Percentiles rank a stretch among this genome's conserved stretches.
These are phyloP conservation scores for Drosophila murphyi DNA, from an alignment of 1,140 invertebrate genomes.

Conservation along the genomic window DNA sequence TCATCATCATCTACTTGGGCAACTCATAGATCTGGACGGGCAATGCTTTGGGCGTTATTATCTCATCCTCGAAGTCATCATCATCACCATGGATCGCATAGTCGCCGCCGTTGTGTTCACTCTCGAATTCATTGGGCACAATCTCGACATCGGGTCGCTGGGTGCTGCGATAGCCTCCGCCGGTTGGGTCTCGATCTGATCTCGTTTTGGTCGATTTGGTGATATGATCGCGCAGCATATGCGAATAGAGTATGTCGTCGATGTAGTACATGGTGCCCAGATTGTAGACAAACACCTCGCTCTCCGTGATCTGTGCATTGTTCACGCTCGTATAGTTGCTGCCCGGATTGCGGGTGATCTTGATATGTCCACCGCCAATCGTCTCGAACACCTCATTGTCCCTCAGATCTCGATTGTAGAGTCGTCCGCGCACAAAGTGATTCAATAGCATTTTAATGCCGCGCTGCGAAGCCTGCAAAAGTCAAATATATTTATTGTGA, in stretches of 20 bases:
- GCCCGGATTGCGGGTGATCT: slow-evolving; percentile 85
- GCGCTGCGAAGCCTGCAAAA: slow-evolving; percentile 84
- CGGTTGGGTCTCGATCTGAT: slow-evolving; percentile 63
- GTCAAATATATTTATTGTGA: background rate
- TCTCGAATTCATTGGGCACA: slow-evolving; percentile 85
- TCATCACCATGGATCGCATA: slow-evolving; percentile 80
- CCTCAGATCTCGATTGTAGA: slow-evolving; percentile 87
- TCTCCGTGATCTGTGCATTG: slow-evolving; percentile 86
- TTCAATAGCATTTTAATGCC: slow-evolving; percentile 87
- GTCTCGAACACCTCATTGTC: slow-evolving; percentile 85
- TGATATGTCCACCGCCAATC: slow-evolving; percentile 86
- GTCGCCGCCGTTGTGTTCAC: slow-evolving; percentile 69
- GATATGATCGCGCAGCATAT: slow-evolving; percentile 77
- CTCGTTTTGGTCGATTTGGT: slow-evolving; percentile 69
- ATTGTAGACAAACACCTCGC: slow-evolving; percentile 87
- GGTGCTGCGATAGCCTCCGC: slow-evolving; percentile 66
- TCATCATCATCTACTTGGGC: slow-evolving; percentile 65
- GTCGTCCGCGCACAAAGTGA: slow-evolving; percentile 87
- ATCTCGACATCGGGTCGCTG: slow-evolving; percentile 83
- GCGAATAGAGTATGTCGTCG: slow-evolving; percentile 86
- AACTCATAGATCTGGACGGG: slow-evolving; percentile 83
- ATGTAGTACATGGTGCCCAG: slow-evolving; percentile 88
- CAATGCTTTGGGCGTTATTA: slow-evolving; percentile 84
- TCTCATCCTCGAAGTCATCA: slow-evolving; percentile 83
- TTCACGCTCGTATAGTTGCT: slow-evolving; percentile 85